Evolutionary conservation across 2,888 invertebrate species (phyloP).

Genomic region (Nineta flava): DNA sequence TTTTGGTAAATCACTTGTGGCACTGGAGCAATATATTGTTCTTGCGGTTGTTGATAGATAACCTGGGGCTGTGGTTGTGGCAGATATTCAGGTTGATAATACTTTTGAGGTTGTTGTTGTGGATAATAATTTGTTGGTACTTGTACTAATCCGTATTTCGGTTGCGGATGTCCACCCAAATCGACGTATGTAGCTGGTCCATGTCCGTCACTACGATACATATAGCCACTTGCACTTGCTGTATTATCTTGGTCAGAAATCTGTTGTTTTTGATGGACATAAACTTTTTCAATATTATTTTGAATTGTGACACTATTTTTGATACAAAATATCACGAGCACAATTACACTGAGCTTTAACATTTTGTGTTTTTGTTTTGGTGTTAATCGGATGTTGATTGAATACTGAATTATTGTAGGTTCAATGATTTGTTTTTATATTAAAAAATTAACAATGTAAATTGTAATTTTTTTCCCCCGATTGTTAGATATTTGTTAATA

Average conservation of each 20-base stretch:
- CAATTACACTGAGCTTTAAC: slow-evolving; percentile 9
- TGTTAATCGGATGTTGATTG: too few relatives aligned
- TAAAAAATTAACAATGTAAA: too few relatives aligned
- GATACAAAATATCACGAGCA: slow-evolving; percentile 11
- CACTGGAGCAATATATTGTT: slow-evolving; percentile 22
- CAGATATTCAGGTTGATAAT: slow-evolving; percentile 14
- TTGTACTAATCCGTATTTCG: too few relatives aligned
- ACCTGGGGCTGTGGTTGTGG: background rate
- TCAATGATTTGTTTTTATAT: too few relatives aligned
- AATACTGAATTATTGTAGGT: too few relatives aligned
- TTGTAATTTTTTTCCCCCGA: too few relatives aligned
- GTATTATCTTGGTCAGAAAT: slow-evolving; percentile 41
- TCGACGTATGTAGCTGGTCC: too few relatives aligned
- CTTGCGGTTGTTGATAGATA: background rate
- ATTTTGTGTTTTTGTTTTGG: too few relatives aligned
- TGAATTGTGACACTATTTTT: slow-evolving; percentile 8
- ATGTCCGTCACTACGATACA: slow-evolving; percentile 32
- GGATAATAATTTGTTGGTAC: too few relatives aligned
- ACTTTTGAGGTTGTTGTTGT: too few relatives aligned
- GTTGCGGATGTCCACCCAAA: too few relatives aligned
- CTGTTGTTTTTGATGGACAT: slow-evolving; percentile 28
- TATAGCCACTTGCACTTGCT: slow-evolving; percentile 33
- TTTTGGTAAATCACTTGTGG: slow-evolving; percentile 8
- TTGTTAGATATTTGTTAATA: too few relatives aligned
- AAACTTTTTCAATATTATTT: slow-evolving; percentile 30